Conservation (phyloP, 2,888 invertebrate genomes). For the Neoitamus cyanurus region DNA sequence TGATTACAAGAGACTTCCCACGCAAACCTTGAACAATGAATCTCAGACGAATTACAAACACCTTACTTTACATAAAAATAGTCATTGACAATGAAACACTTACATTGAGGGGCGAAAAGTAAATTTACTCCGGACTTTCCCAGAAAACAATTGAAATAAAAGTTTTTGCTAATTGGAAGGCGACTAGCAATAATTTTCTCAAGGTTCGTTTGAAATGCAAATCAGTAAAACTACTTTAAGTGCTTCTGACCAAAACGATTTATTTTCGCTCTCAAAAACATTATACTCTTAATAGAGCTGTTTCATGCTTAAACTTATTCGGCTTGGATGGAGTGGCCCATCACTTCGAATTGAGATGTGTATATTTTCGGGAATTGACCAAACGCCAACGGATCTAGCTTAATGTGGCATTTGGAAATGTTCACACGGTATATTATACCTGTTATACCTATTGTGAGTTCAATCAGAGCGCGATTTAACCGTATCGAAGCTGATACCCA, state of each 20-base stretch:
- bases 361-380: background rate
- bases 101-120: background rate
- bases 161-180: background rate
- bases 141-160: background rate
- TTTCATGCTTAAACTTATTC: background rate
- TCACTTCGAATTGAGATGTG: background rate
- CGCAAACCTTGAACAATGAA: background rate
- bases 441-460: no score
- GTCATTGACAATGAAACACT: background rate
- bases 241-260: background rate
- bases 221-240: background rate
- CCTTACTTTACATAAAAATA: background rate
- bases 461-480: background rate
- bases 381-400: no score
- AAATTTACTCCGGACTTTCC: background rate
- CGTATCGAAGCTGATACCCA: background rate
- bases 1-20: no score
- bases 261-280: conserved; percentile 1
- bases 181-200: background rate
- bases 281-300: background rate
- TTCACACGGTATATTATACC: background rate
- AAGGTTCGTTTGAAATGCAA: background rate
- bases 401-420: background rate
- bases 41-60: background rate
- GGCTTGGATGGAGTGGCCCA: background rate